Evolutionary conservation across 2,797 vertebrate species (phyloP).

Genomic region (Urocyon cinereoargenteus): DNA sequence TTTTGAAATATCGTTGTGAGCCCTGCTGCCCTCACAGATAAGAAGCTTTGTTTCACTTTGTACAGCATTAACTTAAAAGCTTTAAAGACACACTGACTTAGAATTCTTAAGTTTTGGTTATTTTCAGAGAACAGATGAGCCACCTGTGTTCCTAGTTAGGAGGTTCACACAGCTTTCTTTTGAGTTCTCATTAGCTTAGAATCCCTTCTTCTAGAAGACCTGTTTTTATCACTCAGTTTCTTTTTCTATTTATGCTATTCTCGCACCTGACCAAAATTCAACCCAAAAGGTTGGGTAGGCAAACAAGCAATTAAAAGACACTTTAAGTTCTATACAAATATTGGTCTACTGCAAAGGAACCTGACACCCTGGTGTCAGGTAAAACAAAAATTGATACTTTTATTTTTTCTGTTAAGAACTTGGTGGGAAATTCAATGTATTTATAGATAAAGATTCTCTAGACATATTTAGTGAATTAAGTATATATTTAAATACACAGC

Average conservation of each 20-base stretch:
- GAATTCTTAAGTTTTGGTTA: background rate
- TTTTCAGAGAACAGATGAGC: background rate
- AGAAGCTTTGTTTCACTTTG: background rate
- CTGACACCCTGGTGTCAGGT: background rate
- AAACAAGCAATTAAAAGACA: constrained; percentile 19
- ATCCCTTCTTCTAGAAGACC: background rate
- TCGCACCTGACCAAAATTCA: constrained; percentile 23
- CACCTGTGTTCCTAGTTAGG: background rate
- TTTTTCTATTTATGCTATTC: constrained; percentile 27
- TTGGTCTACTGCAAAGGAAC: background rate
- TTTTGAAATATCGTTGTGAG: constrained; percentile 21
- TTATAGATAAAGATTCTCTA: constrained; percentile 2
- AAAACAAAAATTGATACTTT: constrained; percentile 29
- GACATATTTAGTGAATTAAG: constrained; percentile 32
- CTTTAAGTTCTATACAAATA: constrained; percentile 7
- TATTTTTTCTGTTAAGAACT: constrained; percentile 28
- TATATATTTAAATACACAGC: background rate
- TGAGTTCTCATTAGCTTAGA: background rate
- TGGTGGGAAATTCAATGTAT: constrained; percentile 26
- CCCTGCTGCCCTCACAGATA: background rate
- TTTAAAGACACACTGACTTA: background rate
- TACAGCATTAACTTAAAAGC: background rate
- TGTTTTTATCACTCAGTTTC: background rate
- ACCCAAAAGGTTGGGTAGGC: background rate
- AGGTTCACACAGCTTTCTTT: background rate